Evolutionary conservation across 2,113 vertebrate genomes (phyloP), one percentile per base, ranked within the genome.

Genomic region (Oceanites oceanicus): DNA sequence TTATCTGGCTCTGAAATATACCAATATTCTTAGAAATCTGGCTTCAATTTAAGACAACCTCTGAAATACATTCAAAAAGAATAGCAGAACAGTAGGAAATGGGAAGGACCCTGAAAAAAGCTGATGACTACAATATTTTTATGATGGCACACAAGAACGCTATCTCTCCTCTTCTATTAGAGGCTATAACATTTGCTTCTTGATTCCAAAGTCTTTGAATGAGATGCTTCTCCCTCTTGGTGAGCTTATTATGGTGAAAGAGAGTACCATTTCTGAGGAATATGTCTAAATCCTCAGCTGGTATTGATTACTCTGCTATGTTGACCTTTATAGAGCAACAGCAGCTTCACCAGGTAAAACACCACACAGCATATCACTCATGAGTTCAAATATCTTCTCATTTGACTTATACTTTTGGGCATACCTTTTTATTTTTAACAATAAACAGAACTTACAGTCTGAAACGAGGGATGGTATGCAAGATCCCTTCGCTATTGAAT

Each of bases 401-500:
- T 8, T 65, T 56, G 32, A 79, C 40, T 83, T 52, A 38, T 1
- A 47, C 5, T 59, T 86, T 36, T 53, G 40, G 12, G 34, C 30
- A 44, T 47, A 61, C 2, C 4, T 72, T 85, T 63, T 62, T 22
- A 18, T 44, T 56, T 40, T 45, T 77, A 71, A 9, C 11, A 80
- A 80, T 20, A 71, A 86, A 34, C 13, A 79, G 58, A 90, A 58
- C 8, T 38, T 40, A 29, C 2, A 15, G 17, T 22, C 16, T 80
- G 61, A 81, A 88, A 90, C 1, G 6, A 72, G 11, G 25, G 47
- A 67, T 23, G 7, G 21, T 15, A 32, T 65, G n/a, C 40, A 90
- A 84, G 76, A 63, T n/a, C 5, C 8, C 3, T 3, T 70, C 0
- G 0, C n/a, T 77, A 13, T 1, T 67, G 27, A 79, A 88, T 80